phyloP scores from a whole-genome alignment of 1,140 invertebrate genomes.

The Penaeus japonicus region DNA sequence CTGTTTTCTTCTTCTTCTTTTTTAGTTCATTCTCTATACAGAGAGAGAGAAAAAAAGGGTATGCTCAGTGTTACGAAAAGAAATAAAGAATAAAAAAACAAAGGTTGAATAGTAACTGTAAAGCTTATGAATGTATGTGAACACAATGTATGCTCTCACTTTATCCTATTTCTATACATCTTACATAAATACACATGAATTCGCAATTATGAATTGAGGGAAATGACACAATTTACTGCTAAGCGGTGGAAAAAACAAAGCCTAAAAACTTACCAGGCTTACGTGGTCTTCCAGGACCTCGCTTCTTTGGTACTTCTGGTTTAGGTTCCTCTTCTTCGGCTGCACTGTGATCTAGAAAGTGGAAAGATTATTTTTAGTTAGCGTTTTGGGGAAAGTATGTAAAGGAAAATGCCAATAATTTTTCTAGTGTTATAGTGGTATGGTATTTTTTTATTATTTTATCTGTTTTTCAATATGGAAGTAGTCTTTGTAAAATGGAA shows the following conservation, averaged over 20 bases:
- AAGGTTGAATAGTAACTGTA: too few species aligned
- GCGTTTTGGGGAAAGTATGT: not conserved
- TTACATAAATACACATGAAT: too few species aligned
- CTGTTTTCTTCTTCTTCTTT: constrained; percentile 50
- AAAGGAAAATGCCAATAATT: not conserved
- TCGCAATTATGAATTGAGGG: too few species aligned
- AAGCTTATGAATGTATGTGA: too few species aligned
- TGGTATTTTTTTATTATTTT: not conserved
- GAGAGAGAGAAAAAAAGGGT: not conserved
- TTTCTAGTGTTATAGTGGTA: not conserved
- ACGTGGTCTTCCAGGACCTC: constrained; percentile 31
- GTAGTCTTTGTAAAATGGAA: not conserved
- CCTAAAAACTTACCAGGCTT: constrained; percentile 36
- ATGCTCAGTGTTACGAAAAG: too few species aligned
- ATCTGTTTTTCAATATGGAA: not conserved
- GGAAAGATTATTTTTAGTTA: not conserved
- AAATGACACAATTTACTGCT: too few species aligned
- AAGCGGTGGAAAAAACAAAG: too few species aligned
- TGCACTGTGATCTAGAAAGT: not conserved
- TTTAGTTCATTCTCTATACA: constrained; percentile 41
- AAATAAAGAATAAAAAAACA: not conserved
- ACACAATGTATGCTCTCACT: too few species aligned
- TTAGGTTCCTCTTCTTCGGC: constrained; percentile 20
- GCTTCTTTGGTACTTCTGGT: constrained; percentile 33
- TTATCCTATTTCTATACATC: too few species aligned